A percentile compares a stretch with the other conserved stretches of the same genome.
Conservation (phyloP, 1,140 invertebrate genomes). For the Probaryconus sp. region DNA sequence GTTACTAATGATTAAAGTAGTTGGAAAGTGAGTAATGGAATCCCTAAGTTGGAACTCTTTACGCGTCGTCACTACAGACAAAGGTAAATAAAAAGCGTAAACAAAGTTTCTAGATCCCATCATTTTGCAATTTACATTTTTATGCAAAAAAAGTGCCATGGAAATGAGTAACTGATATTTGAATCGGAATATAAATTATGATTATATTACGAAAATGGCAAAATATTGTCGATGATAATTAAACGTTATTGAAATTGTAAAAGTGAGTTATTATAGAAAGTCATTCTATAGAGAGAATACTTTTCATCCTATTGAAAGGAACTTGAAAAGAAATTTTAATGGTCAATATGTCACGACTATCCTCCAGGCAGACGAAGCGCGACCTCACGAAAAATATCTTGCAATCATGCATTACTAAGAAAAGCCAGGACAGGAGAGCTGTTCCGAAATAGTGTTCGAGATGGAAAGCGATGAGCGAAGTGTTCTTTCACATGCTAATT, state of each 20-base stretch:
- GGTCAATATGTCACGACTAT: slow-evolving; percentile 46
- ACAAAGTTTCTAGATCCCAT: neutral
- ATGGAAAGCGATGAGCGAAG: slow-evolving; percentile 45
- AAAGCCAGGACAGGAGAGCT: slow-evolving; percentile 16
- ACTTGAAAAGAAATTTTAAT: slow-evolving; percentile 42
- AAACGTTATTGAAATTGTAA: no score
- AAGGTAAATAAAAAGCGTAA: slow-evolving; percentile 3
- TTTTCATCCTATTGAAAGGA: slow-evolving; percentile 33
- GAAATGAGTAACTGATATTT: no score
- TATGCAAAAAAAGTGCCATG: no score
- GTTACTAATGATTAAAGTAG: slow-evolving; percentile 22
- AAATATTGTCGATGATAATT: no score
- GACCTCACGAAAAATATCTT: slow-evolving; percentile 30
- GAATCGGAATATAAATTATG: no score
- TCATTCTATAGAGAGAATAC: neutral
- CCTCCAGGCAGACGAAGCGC: slow-evolving; percentile 22
- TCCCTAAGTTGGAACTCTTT: slow-evolving; percentile 15
- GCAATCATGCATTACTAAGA: slow-evolving; percentile 25
- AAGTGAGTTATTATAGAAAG: slow-evolving; percentile 22
- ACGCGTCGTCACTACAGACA: neutral
- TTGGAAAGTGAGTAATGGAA: slow-evolving; percentile 27
- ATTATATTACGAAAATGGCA: no score
- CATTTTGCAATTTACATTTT: no score
- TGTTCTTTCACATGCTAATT: slow-evolving; percentile 77
- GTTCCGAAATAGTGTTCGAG: slow-evolving; percentile 36